Evolutionary conservation across 2,113 vertebrate species (phyloP), one percentile per base, ranked within the genome.

Genomic region (Chaetodon trifascialis): DNA sequence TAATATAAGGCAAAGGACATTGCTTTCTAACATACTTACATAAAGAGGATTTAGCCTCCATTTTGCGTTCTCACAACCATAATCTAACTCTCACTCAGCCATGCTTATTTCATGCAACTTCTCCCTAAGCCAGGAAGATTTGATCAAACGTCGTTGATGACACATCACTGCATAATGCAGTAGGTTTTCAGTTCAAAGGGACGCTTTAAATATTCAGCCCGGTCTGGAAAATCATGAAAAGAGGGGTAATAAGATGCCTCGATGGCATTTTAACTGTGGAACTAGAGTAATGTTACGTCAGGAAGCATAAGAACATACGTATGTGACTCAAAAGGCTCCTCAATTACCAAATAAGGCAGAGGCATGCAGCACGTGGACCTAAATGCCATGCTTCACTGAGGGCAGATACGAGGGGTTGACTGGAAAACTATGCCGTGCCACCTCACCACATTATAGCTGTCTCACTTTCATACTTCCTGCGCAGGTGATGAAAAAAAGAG

Each of bases 21-120:
- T 51, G 66, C 60, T 72, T 49, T 73, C 23, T 70, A 80, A 84
- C 82, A 85, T 76, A 84, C 84, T 90, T 86, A 89, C 81, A 86
- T 86, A 85, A 91, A 86, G 89, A 90, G 80, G 86, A 93, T 91
- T 92, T 88, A 59, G 36, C 46, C 44, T 79, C 46, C 38, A 76
- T 67, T 86, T 60, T 6, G 9, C 34, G 68, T 83, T 84, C 77
- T 80, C 65, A 63, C 55, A 68, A 40, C 30, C 36, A 30, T 64
- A 86, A 86, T 86, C 76, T 71, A 69, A 79, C 74, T 49, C 72
- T 69, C 52, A 70, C 65, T 74, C 84, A 65, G 69, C 40, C 52
- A 49, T 70, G 68, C 72, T 71, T 76, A 55, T 82, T 83, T 67
- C 34, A 16, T 71, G 76, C 46, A 42, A 73, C 82, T 64, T 76